A percentile compares a stretch with the other conserved stretches of the same genome.
Conservation (phyloP, 2,113 vertebrate genomes). For the Cheirogaleus medius region DNA sequence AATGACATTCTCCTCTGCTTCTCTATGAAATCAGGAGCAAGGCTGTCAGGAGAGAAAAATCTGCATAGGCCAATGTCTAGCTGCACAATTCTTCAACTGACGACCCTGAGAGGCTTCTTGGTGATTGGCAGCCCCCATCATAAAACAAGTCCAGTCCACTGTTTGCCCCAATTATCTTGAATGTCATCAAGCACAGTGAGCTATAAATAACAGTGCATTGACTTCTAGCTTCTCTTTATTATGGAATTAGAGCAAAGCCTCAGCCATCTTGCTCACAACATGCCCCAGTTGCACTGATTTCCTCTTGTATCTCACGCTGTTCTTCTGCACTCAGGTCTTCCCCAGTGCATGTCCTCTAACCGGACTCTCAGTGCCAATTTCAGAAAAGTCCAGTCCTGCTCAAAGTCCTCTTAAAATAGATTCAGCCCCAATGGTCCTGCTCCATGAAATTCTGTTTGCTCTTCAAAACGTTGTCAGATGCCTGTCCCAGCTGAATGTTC, state of each 20-base stretch:
- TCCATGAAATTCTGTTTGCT: not conserved
- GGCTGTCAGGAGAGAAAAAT: not conserved
- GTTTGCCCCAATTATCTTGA: not conserved
- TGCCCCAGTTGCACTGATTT: too few relatives aligned
- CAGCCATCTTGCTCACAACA: accelerated
- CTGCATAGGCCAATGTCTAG: accelerated
- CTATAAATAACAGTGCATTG: accelerated
- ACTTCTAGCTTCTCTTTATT: not conserved
- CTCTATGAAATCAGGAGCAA: not conserved
- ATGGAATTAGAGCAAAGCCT: too few relatives aligned
- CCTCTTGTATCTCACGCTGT: accelerated
- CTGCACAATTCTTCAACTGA: not conserved
- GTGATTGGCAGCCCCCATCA: not conserved
- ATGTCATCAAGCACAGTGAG: not conserved
- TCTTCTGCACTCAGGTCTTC: not conserved
- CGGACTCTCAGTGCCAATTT: not conserved
- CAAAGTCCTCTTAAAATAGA: not conserved
- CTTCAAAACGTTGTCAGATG: not conserved
- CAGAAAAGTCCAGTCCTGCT: not conserved
- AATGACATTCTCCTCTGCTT: not conserved
- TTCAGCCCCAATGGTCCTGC: not conserved
- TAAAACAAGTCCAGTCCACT: not conserved
- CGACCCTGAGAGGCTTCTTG: not conserved
- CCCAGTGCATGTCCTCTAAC: accelerated
- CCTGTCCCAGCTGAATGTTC: too few relatives aligned